Evolutionary conservation across 1,140 invertebrate species (phyloP).

Genomic region (Ctenoplectra terminalis): DNA sequence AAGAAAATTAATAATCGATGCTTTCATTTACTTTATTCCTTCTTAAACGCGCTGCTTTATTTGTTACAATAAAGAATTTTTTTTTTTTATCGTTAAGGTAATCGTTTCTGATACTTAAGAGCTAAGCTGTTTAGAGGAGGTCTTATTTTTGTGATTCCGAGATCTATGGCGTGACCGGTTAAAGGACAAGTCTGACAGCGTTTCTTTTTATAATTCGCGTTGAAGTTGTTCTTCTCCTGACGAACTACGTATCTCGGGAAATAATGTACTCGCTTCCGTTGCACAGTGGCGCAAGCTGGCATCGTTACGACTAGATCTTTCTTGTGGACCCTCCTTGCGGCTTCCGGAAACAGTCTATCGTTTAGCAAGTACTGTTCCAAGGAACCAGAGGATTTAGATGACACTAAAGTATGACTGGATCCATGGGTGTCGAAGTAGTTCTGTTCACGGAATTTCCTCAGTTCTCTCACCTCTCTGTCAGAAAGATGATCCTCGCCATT

Average conservation of each 20-base stretch:
- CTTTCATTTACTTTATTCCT: not conserved
- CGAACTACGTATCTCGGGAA: conserved; percentile 73
- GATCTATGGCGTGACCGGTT: conserved; percentile 73
- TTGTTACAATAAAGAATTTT: not conserved
- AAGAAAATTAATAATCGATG: too few relatives aligned
- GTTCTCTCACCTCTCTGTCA: conserved; percentile 49
- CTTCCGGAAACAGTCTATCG: conserved; percentile 74
- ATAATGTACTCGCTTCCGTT: conserved; percentile 74
- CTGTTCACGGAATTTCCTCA: conserved; percentile 74
- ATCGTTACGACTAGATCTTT: conserved; percentile 72
- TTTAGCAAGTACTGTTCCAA: conserved; percentile 74
- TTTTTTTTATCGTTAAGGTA: conserved; percentile 37
- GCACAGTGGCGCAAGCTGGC: conserved; percentile 66
- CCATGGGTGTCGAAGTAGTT: conserved; percentile 80
- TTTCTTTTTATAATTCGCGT: conserved; percentile 50
- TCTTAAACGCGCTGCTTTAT: not conserved
- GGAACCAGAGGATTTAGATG: conserved; percentile 65
- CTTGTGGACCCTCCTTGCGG: conserved; percentile 57
- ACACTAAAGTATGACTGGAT: conserved; percentile 63
- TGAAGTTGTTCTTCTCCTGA: conserved; percentile 60
- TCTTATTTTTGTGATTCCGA: conserved; percentile 68
- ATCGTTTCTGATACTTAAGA: conserved; percentile 73
- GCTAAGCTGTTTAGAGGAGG: conserved; percentile 73
- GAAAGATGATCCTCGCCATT: not conserved
- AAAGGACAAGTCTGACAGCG: conserved; percentile 69